Base-by-base conservation (phyloP, 2,797 vertebrate species). In the Sternarchorhynchus goeldii region DNA sequence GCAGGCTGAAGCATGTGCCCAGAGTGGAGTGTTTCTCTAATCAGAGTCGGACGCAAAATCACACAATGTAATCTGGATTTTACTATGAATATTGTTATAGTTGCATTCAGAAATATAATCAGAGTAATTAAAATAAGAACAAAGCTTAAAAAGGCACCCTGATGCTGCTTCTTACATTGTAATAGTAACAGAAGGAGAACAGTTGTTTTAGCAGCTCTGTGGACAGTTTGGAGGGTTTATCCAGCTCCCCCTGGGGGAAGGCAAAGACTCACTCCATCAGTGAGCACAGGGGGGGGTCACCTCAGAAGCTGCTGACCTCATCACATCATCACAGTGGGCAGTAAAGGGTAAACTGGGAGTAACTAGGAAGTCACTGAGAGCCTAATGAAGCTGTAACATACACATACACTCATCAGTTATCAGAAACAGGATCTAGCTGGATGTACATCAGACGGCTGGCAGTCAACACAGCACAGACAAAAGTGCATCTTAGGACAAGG, bases 11-110 rank as follows among this genome's bases (percentile, higher is more conserved):
- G 73, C 77, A 50, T 85, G 81, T 85, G 78, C n/a, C 31, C 66
- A 36, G 67, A 81, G 64, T 77, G 32, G 83, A 82, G 86, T 73
- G 65, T 58, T 81, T 29, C 56, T 82, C 84, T 82, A 80, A 86
- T 84, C 85, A 86, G 73, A 57, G 78, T 64, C 29, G 57, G 75
- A 78, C 36, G 21, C 76, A 75, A 71, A 85, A 82, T 79, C 57
- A 41, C 62, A 67, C 76, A 75, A 77, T 69, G 75, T 72, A 75
- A 77, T 72, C 45, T 76, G n/a, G 1, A 36, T 72, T 72, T 72
- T 60, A 32, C 60, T 29, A 20, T 59, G 56, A 69, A 76, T 50
- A 50, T 20, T 31, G 12, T 56, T 39, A 17, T 10, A 76, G 31
- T 50, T 39, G 36, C n/a, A 72, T 58, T 58, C 55, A 57, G 17